A percentile compares a stretch with the other conserved stretches of the same genome.
Evolutionary conservation across 2,888 invertebrate genomes (phyloP).

Genomic region (Dusona sp.): DNA sequence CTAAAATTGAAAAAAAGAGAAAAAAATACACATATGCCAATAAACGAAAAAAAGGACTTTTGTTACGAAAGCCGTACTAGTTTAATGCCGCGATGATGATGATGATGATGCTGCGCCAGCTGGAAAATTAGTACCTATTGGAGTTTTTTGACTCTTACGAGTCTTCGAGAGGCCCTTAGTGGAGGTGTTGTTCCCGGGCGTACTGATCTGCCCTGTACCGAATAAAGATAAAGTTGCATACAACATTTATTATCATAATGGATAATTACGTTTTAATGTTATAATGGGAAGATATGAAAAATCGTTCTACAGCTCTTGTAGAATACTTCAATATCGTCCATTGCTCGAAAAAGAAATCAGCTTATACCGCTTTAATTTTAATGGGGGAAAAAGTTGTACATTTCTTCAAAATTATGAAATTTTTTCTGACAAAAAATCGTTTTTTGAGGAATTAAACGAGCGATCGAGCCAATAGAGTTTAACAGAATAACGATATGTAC

Average conservation of each 20-base stretch:
- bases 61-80: conserved; percentile 53
- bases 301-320: conserved; percentile 8
- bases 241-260: conserved; percentile 48
- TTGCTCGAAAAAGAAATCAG: not conserved
- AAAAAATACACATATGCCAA: conserved; percentile 56
- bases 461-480: not conserved
- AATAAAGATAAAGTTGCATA: conserved; percentile 66
- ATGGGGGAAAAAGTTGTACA: not conserved
- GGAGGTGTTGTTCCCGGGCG: conserved; percentile 48
- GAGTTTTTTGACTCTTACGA: conserved; percentile 27
- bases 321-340: not conserved
- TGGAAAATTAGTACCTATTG: conserved; percentile 46
- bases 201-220: conserved; percentile 54
- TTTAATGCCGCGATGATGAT: conserved; percentile 37
- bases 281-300: conserved; percentile 7
- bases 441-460: not conserved
- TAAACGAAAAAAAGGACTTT: conserved; percentile 51
- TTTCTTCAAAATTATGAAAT: not conserved
- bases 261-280: conserved; percentile 32
- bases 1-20: conserved; percentile 25
- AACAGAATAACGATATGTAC: too few relatives aligned
- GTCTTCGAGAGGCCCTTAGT: conserved; percentile 50
- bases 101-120: conserved; percentile 15
- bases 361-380: not conserved
- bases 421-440: not conserved